These are phyloP conservation scores for Lasioglossum villosulum DNA, from an alignment of 2,888 invertebrate species.

Conservation along the genomic window DNA sequence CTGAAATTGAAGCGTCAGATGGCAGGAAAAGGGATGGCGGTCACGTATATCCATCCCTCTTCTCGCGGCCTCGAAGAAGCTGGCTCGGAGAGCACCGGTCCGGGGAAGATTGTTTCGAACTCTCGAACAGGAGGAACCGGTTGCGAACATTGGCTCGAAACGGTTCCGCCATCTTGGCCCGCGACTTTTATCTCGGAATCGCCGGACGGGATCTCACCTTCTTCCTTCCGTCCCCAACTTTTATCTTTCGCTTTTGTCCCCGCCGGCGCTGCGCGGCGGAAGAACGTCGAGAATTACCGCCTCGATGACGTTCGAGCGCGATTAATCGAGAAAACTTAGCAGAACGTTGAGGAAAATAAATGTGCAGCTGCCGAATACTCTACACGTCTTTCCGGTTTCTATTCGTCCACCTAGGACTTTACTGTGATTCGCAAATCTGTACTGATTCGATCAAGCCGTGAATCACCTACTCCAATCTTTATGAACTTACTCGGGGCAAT, in stretches of 20 bases:
- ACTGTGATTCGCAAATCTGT: background rate
- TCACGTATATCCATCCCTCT: conserved; percentile 51
- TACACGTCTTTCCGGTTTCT: background rate
- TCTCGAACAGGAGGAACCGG: conserved; percentile 27
- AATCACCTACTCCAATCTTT: background rate
- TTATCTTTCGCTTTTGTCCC: conserved; percentile 1
- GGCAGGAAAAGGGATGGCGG: conserved; percentile 58
- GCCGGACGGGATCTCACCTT: background rate
- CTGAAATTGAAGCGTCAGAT: conserved; percentile 68
- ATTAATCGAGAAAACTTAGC: background rate
- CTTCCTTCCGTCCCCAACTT: conserved; percentile 6
- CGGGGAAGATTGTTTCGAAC: background rate
- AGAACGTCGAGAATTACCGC: background rate
- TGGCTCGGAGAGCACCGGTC: background rate
- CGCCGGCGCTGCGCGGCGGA: background rate
- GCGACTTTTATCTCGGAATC: conserved; percentile 13
- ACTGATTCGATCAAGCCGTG: background rate
- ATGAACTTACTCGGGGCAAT: background rate
- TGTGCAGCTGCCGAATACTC: background rate
- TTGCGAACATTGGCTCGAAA: background rate
- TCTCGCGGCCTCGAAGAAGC: conserved; percentile 14
- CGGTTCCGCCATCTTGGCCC: background rate
- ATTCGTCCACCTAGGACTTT: background rate
- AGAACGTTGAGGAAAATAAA: background rate
- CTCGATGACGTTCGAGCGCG: background rate